Evolutionary conservation across 1,140 invertebrate genomes (phyloP).

Genomic region (Drosophila ambigua): DNA sequence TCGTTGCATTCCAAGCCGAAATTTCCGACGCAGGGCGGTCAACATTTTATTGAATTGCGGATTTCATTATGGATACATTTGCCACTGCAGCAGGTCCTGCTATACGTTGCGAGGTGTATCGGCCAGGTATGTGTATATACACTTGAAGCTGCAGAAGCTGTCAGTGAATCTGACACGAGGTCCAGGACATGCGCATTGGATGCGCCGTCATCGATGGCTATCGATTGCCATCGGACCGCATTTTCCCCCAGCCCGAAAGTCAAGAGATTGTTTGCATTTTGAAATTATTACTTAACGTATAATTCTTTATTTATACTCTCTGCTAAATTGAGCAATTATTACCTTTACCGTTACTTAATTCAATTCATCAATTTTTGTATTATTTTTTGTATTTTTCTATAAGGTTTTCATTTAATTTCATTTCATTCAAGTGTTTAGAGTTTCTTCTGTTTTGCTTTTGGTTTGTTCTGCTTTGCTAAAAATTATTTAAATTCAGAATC

Average conservation of each 20-base stretch:
- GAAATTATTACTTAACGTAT: constrained; percentile 82
- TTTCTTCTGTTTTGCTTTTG: constrained; percentile 31
- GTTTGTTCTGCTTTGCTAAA: constrained; percentile 67
- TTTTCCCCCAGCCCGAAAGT: not conserved
- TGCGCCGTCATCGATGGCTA: not conserved
- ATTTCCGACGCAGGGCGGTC: constrained; percentile 67
- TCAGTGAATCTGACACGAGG: constrained; percentile 35
- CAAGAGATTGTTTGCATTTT: constrained; percentile 34
- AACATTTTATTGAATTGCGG: constrained; percentile 62
- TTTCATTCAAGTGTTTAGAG: constrained; percentile 72
- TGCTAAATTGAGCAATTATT: constrained; percentile 79
- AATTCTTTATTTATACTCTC: constrained; percentile 81
- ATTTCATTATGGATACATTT: constrained; percentile 7
- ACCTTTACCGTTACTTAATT: constrained; percentile 68
- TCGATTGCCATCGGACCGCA: constrained; percentile 33
- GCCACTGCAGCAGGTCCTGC: too few species aligned
- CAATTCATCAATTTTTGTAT: constrained; percentile 63
- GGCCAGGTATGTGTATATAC: constrained; percentile 47
- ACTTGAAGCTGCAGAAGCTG: constrained; percentile 35
- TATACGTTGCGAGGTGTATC: too few species aligned
- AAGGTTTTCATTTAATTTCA: constrained; percentile 56
- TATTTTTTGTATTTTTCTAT: constrained; percentile 63
- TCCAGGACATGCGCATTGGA: constrained; percentile 48
- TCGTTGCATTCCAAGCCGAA: constrained; percentile 75
- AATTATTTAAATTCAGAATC: constrained; percentile 82